Conservation (phyloP, 2,888 invertebrate species). For the Hydroisotoma schaefferi region DNA sequence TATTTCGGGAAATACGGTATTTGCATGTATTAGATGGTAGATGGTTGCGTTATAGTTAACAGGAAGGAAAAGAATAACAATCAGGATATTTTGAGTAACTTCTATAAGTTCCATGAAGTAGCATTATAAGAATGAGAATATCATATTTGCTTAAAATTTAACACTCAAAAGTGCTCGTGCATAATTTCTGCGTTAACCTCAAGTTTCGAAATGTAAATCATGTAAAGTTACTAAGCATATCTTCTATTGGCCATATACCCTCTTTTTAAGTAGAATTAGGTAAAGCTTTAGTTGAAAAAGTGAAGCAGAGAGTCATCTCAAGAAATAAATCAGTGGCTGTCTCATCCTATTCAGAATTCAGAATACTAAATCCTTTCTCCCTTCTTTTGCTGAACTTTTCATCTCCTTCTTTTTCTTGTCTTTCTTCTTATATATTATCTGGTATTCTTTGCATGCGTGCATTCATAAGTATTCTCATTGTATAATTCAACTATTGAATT, state of each 20-base stretch:
- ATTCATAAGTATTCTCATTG: conserved; percentile 2
- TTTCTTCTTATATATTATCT: no score
- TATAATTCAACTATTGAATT: not conserved
- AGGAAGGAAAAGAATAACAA: no score
- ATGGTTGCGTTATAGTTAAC: no score
- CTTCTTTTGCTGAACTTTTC: conserved; percentile 2
- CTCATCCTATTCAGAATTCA: not conserved
- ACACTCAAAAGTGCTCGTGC: not conserved
- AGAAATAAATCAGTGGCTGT: not conserved
- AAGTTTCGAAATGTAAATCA: not conserved
- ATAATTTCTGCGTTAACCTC: no score
- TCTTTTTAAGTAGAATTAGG: not conserved
- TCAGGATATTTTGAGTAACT: no score
- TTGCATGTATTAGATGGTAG: no score
- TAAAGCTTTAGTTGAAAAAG: not conserved
- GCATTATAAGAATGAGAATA: no score
- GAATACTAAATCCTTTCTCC: not conserved
- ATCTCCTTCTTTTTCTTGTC: no score
- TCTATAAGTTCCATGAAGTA: no score
- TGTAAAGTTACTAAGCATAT: not conserved
- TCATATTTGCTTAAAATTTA: no score
- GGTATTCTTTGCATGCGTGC: not conserved
- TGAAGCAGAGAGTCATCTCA: no score
- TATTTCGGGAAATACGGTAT: no score
- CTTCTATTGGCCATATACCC: not conserved